These are phyloP conservation scores for Micropoecilia bifurca DNA, from an alignment of 2,797 vertebrate species.

Conservation along the genomic window DNA sequence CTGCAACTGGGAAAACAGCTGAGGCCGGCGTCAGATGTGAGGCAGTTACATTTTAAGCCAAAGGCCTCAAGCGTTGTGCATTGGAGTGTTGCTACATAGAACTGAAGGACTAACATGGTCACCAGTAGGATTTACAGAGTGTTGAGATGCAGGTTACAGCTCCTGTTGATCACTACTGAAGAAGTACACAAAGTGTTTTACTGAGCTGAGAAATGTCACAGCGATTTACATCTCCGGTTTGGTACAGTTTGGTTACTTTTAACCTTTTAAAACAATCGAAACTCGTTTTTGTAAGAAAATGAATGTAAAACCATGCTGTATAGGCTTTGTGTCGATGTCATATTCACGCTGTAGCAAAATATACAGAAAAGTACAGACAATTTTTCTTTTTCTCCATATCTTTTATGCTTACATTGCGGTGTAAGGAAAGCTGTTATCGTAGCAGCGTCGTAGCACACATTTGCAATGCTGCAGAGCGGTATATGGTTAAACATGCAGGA, in stretches of 20 bases:
- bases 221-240: not conserved
- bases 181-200: too few species aligned
- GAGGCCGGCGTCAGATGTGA: not conserved
- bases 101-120: not conserved
- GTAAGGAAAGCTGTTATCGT: slow-evolving; percentile 28
- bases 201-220: not conserved
- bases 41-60: not conserved
- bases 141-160: not conserved
- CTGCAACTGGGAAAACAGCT: not conserved
- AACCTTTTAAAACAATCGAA: not conserved
- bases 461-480: slow-evolving; percentile 22
- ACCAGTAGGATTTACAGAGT: not conserved
- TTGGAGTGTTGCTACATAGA: not conserved
- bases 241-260: not conserved
- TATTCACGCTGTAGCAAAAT: not conserved
- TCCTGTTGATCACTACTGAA: not conserved
- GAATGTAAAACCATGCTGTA: not conserved
- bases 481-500: slow-evolving; percentile 41
- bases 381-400: slow-evolving; percentile 9
- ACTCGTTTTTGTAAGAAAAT: not conserved
- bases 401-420: slow-evolving; percentile 9
- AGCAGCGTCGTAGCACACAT: slow-evolving; percentile 11
- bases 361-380: not conserved
- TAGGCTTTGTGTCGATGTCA: not conserved
- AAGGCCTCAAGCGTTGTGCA: not conserved